Base-by-base conservation (phyloP, 2,888 invertebrate species). In the Baccha elongata region DNA sequence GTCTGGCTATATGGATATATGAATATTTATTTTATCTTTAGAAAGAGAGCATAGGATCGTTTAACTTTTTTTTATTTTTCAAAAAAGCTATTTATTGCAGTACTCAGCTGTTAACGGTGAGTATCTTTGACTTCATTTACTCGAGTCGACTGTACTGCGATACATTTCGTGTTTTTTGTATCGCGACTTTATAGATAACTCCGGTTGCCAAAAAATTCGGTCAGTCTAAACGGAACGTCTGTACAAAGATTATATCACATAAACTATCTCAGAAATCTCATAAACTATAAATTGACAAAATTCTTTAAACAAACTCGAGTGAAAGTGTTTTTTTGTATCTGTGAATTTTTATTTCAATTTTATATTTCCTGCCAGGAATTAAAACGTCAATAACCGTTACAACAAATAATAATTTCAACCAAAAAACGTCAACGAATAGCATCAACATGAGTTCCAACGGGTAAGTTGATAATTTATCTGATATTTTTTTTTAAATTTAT, bases 21-120 rank as follows among this genome's bases (percentile, higher is more conserved):
- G 15, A 17, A 4, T 11, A 11, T 17, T 17, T 15, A 5, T 23
- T 23, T 23, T 42, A 42, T 42, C 26, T n/a, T n/a, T 58, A 50
- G 26, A 35, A 32, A 50, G 74, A 42, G 60, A 26, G 17, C 17
- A 52, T 40, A 52, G 44, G 29, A 62, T 19, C 40, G 46, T 42
- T 48, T 29, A 21, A 64, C 32, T 13, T 23, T 13, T 35, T 1
- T 19, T 1, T 32, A 26, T 17, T 64, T 64, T 29, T 29, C 60
- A 46, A 50, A 79, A 60, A 80, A 80, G 74, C 68, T 68, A 68
- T 64, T 74, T 74, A 69, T 69, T 80, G 35, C 55, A 13, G 26
- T 75, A 17, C 44, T 62, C 65, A 80, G 74, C 80, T 80, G 68
- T 46, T 53, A 42, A 19, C 52, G 37, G n/a, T 67, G 58, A 73